Evolutionary conservation across 1,140 invertebrate genomes (phyloP).

Genomic region (Chlorops oryzae): DNA sequence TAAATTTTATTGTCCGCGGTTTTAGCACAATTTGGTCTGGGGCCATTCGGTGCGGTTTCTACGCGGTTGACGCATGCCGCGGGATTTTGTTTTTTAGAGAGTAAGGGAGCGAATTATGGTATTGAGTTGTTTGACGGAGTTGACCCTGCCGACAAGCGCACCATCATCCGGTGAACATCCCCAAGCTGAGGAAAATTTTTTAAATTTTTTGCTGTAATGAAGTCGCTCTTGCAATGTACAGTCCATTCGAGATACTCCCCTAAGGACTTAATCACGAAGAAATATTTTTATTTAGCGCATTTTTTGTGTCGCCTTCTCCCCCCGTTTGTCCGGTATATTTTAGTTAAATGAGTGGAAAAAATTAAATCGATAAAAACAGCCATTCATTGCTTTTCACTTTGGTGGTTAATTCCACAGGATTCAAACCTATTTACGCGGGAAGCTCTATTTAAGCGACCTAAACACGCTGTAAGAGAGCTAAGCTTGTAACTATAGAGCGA

Average conservation of each 20-base stretch:
- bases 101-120: too few relatives aligned
- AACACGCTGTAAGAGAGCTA: too few relatives aligned
- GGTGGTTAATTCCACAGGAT: too few relatives aligned
- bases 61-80: conserved; percentile 35
- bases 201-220: too few relatives aligned
- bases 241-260: too few relatives aligned
- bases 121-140: too few relatives aligned
- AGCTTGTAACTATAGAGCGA: too few relatives aligned
- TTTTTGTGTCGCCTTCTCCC: conserved; percentile 5
- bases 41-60: conserved; percentile 46
- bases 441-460: too few relatives aligned
- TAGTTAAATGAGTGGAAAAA: conserved; percentile 46
- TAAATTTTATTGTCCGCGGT: conserved; percentile 45
- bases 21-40: conserved; percentile 46
- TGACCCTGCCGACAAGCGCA: conserved; percentile 2
- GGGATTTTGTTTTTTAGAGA: too few relatives aligned
- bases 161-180: not conserved
- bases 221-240: too few relatives aligned
- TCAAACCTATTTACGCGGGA: too few relatives aligned
- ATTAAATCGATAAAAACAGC: conserved; percentile 43
- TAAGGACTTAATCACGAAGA: conserved; percentile 42
- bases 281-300: conserved; percentile 42
- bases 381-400: too few relatives aligned
- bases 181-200: conserved; percentile 3
- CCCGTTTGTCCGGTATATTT: conserved; percentile 21